Percentiles rank a stretch among this genome's conserved stretches.
Evolutionary conservation across 2,113 vertebrate genomes (phyloP).

Genomic region (Protobothrops mucrosquamatus): DNA sequence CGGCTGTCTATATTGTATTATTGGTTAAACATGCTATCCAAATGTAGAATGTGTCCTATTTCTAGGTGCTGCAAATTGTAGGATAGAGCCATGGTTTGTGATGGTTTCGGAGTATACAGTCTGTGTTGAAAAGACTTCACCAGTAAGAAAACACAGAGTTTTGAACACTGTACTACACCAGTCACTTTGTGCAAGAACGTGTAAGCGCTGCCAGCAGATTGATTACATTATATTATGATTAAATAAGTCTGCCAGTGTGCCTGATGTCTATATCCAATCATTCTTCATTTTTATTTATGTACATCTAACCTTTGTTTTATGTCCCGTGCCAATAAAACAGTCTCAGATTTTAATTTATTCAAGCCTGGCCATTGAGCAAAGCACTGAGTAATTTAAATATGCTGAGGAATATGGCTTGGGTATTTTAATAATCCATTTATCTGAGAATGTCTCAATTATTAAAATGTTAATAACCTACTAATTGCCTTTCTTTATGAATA

Average conservation of each 20-base stretch:
- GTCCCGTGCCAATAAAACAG: neutral
- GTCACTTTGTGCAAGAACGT: neutral
- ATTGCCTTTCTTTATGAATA: constrained; percentile 31
- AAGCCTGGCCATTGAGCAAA: constrained; percentile 13
- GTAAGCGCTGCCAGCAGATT: neutral
- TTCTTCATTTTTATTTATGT: neutral
- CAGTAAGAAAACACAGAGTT: neutral
- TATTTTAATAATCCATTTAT: constrained; percentile 39
- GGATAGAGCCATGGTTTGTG: neutral
- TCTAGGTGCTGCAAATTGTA: neutral
- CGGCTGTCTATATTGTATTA: neutral
- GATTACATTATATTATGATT: neutral
- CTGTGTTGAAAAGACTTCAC: neutral
- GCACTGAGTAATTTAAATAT: neutral
- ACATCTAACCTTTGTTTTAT: neutral
- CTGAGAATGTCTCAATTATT: constrained; percentile 44
- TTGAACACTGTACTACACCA: neutral
- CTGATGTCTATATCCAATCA: neutral
- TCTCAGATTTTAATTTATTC: constrained; percentile 33
- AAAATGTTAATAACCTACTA: constrained; percentile 56
- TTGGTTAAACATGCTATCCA: neutral
- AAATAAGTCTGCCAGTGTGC: neutral
- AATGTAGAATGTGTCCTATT: neutral
- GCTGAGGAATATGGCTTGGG: constrained; percentile 34
- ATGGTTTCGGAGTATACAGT: neutral